Base-by-base conservation (phyloP, 1,140 invertebrate species). In the Rhyzopertha dominica region DNA sequence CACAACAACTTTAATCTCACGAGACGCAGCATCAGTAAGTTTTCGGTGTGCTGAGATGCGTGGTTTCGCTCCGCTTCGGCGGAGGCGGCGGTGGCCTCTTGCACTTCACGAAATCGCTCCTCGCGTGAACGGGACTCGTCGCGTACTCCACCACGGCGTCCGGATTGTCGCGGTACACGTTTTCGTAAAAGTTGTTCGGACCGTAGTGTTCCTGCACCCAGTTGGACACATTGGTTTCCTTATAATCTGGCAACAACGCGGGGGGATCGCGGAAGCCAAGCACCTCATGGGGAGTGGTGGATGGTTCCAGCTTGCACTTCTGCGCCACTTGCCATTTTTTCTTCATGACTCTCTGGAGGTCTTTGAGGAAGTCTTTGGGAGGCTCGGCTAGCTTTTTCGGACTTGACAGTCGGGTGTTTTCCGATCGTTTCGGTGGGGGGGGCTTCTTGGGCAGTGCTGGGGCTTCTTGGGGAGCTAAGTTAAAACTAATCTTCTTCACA, bases 251-350 rank as follows among this genome's bases (percentile, higher is more conserved):
- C 1, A 79, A 67, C 3, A 78, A 66, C 0, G 73, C 66, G 0
- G 82, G 80, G 9, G 80, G 85, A 59, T 88, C 85, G 17, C 90
- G 69, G 58, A 95, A 94, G 1, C 91, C 91, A 0, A 95, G 74
- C 0, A 95, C 89, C 61, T 93, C 87, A 60, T 92, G 88, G 1
- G 90, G 89, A 13, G 87, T 90, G 0, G 87, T 88, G 8, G 84
- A 80, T 12, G 81, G 78, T 61, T 93, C 88, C 1, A 83, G 63
- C 67, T 90, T 89, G 60, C 90, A 92, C 58, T 93, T 93, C 52
- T 95, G 88, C 0, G 89, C 87, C 1, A 91, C 87, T 62, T 92
- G 87, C 90, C 90, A 93, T 59, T 95, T 95, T 53, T 93, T 92
- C 34, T 87, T 78, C 86, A 94, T 93, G 0, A 94, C 90, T 31